Evolutionary conservation across 1,140 invertebrate genomes (phyloP).

Genomic region (Ostrea denselamellosa): DNA sequence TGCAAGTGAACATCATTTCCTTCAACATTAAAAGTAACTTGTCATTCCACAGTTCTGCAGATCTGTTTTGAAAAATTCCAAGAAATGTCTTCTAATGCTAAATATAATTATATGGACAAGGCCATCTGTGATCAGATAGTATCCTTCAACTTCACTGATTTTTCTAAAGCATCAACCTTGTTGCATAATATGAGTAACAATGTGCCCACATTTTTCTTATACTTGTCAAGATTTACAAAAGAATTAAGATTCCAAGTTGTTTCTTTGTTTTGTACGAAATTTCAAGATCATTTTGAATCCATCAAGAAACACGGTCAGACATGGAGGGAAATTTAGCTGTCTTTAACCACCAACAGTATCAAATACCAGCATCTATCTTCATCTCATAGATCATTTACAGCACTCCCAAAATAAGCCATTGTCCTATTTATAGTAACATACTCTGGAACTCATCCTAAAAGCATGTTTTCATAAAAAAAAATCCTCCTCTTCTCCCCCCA

Average conservation of each 20-base stretch:
- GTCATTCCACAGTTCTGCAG: background rate
- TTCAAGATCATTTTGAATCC: background rate
- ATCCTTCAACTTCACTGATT: too few species aligned
- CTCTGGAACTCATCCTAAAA: slow-evolving; percentile 11
- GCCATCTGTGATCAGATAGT: too few species aligned
- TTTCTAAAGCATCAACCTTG: too few species aligned
- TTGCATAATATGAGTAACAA: too few species aligned
- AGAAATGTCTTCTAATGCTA: too few species aligned
- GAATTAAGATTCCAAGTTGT: too few species aligned
- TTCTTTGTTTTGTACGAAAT: background rate
- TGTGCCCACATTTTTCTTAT: too few species aligned
- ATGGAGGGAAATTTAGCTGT: background rate
- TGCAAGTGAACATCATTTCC: background rate
- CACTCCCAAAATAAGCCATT: background rate
- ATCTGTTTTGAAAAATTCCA: background rate
- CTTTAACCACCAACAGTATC: background rate
- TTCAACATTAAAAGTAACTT: background rate
- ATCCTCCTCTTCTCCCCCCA: background rate
- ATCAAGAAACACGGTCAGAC: background rate
- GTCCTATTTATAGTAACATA: background rate
- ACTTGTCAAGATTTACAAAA: too few species aligned
- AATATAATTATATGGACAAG: too few species aligned
- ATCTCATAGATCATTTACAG: slow-evolving; percentile 36
- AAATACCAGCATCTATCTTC: slow-evolving; percentile 30
- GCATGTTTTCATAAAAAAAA: background rate